Percentiles rank a stretch among this genome's conserved stretches.
Evolutionary conservation across 2,888 invertebrate genomes (phyloP).

Genomic region (Leistus spinibarbis): DNA sequence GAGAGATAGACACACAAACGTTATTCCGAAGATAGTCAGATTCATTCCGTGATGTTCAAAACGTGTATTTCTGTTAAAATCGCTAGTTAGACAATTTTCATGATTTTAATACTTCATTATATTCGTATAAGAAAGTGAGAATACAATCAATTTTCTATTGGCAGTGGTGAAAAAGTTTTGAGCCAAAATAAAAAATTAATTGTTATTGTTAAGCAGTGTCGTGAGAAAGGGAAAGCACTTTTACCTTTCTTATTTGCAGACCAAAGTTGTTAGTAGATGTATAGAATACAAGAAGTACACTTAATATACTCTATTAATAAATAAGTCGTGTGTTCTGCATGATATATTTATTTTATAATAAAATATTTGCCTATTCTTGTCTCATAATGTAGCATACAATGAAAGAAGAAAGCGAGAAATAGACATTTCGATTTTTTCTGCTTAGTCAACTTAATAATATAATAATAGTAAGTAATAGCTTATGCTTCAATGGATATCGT

Average conservation of each 20-base stretch:
- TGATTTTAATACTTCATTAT: not conserved
- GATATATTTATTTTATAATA: not conserved
- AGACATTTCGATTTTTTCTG: not conserved
- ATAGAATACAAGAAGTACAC: not conserved
- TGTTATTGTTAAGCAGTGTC: not conserved
- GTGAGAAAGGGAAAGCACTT: not conserved
- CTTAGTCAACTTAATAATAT: not conserved
- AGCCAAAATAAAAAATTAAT: not conserved
- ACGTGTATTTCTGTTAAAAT: too few relatives aligned
- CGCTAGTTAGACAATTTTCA: not conserved
- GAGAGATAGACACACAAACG: too few relatives aligned
- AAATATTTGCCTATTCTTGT: not conserved
- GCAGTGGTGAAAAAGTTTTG: not conserved
- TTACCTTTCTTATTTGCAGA: constrained; percentile 1
- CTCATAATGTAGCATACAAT: constrained; percentile 1
- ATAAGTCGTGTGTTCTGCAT: constrained; percentile 3
- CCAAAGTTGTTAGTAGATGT: not conserved
- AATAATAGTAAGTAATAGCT: not conserved
- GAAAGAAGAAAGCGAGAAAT: constrained; percentile 4
- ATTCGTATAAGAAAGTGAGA: not conserved
- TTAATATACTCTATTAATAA: not conserved
- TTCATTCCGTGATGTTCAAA: too few relatives aligned
- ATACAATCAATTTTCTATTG: not conserved
- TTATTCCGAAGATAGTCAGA: too few relatives aligned
- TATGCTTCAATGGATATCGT: too few relatives aligned